Conservation (phyloP, 92 coral and sea anemone species). For the Hydrozoanthus gracilis region DNA sequence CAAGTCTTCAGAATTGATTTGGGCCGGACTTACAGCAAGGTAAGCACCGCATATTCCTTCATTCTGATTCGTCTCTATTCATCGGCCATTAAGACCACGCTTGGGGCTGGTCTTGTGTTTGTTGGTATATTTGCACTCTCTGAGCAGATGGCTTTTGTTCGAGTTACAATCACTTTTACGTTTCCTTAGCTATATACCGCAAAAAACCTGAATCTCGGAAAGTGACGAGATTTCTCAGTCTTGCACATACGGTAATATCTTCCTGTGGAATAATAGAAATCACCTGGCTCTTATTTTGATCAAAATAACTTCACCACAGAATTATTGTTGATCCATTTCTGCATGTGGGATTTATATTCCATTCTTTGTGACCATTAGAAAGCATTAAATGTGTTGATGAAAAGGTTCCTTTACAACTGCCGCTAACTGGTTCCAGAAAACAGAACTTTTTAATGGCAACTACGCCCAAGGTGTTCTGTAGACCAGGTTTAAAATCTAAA, state of each 20-base stretch:
- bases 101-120: neutral
- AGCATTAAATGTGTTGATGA: neutral
- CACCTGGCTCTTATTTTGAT: neutral
- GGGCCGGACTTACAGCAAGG: neutral
- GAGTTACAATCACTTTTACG: neutral
- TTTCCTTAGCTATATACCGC: neutral
- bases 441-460: slow-evolving; percentile 21
- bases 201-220: neutral
- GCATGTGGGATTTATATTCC: neutral
- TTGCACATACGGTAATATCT: neutral
- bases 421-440: neutral
- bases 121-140: neutral
- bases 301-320: neutral
- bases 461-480: neutral
- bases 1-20: neutral
- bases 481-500: slow-evolving; percentile 1
- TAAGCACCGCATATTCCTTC: neutral
- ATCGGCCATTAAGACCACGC: neutral
- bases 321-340: neutral
- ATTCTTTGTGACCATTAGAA: neutral
- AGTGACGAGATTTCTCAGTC: neutral
- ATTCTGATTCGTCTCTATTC: neutral
- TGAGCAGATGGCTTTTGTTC: neutral
- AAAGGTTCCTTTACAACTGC: neutral
- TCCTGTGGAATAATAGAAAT: neutral